Base-by-base conservation (phyloP, 2,113 vertebrate species). In the Hoplias malabaricus region DNA sequence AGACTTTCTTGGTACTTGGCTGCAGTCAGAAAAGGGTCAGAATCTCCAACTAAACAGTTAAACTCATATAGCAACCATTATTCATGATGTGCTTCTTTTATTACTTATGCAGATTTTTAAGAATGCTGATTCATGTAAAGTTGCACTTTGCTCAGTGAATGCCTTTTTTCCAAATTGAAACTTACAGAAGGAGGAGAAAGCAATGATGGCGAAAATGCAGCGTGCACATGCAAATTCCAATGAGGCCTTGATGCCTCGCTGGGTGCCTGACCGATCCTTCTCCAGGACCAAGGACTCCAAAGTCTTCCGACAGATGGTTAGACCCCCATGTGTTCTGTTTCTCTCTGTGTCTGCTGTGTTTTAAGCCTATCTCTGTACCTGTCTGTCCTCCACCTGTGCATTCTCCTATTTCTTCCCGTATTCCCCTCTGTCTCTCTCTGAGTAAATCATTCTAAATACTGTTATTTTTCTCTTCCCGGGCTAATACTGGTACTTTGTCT, bases 291-390 rank as follows among this genome's bases (percentile, higher is more conserved):
- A 98, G 93, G 95, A 97, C 90, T 98, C 96, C 75, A 98, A 98
- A 86, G 97, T 96, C 78, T 96, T 98, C 88, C 93, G 96, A 82
- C 96, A 98, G 93, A 98, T 98, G 96, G 96, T 97, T 86, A 95
- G 94, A 83, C 34, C n/a, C 70, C n/a, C 19, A 54, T 4, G 46
- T 25, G 9, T 19, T 73, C 56, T 50, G 34, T 6, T 50, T 31
- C 7, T 25, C 57, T 67, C 40, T 56, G 69, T 56, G 48, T 76
- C 67, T 33, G 5, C 27, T 73, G 27, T 27, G 10, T 21, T 38
- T 27, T 46, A 10, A n/a, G 46, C 2, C 27, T 13, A 36, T 1
- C 36, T 10, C 53, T 34, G 29, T 72, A 10, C 56, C 16, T 23
- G 43, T 54, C 34, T 59, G 13, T 48, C n/a, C 27, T 21, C 33